These are phyloP conservation scores for Muntiacus reevesi DNA, from an alignment of 2,113 vertebrate species.

Conservation along the genomic window DNA sequence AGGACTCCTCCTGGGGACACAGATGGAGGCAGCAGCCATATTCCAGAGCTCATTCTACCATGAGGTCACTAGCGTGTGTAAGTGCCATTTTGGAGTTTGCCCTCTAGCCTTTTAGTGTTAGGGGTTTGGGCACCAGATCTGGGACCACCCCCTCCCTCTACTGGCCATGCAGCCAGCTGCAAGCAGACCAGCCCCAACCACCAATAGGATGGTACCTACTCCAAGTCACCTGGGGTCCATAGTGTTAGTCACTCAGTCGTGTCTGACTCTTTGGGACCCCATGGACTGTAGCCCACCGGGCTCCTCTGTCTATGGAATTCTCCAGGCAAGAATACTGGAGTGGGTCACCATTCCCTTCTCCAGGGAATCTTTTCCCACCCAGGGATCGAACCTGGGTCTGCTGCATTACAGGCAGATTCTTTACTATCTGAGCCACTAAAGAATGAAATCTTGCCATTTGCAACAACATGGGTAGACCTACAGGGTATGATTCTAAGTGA, in stretches of 20 bases:
- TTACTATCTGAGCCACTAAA: not conserved
- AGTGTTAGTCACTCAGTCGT: not conserved
- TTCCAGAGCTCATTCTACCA: not conserved
- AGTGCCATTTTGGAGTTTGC: not conserved
- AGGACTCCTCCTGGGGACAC: not conserved
- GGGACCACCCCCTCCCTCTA: not conserved
- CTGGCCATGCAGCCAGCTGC: not conserved
- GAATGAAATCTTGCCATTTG: not conserved
- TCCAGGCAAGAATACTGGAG: not conserved
- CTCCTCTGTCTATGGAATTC: not conserved
- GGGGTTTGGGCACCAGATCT: not conserved
- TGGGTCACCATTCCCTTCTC: not conserved
- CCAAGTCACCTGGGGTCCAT: not conserved
- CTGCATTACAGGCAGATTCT: not conserved
- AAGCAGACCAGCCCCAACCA: not conserved
- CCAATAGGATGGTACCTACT: not conserved
- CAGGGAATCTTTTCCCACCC: not conserved
- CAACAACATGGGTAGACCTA: not conserved
- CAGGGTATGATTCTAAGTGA: not conserved
- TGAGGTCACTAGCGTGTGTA: rapidly evolving
- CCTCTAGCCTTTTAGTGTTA: not conserved
- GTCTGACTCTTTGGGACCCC: not conserved
- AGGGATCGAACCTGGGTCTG: not conserved
- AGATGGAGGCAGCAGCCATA: not conserved
- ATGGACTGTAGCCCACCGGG: not conserved